A percentile compares a stretch with the other conserved stretches of the same genome.
Conservation (phyloP, 1,140 invertebrate species). For the Tetragnatha versicolor region DNA sequence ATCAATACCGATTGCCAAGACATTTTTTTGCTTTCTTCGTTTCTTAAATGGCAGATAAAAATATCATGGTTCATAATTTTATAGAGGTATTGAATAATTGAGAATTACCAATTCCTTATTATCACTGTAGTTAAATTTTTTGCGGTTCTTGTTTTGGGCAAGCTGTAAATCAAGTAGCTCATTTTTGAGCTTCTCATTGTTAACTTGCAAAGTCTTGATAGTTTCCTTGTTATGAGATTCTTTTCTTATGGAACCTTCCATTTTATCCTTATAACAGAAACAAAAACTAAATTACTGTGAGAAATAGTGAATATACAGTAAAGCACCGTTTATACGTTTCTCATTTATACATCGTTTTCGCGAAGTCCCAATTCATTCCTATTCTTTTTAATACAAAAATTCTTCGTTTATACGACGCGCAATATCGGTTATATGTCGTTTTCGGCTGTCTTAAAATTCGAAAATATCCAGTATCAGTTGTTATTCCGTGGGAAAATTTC, state of each 20-base stretch:
- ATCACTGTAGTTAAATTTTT: too few relatives aligned
- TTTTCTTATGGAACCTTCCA: neutral
- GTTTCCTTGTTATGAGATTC: constrained; percentile 11
- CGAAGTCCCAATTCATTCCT: neutral
- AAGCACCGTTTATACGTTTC: too few relatives aligned
- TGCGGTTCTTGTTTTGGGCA: neutral
- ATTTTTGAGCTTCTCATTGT: neutral
- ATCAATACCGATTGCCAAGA: too few relatives aligned
- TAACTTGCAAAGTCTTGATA: neutral
- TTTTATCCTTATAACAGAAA: neutral
- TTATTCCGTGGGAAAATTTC: too few relatives aligned
- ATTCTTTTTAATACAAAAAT: neutral
- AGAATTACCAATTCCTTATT: too few relatives aligned
- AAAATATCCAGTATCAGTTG: neutral
- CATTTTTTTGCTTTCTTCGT: too few relatives aligned
- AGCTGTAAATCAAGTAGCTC: neutral
- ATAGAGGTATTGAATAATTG: too few relatives aligned
- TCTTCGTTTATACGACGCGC: neutral
- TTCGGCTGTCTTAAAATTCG: neutral
- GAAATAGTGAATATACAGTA: neutral
- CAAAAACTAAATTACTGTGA: neutral
- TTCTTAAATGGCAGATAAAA: too few relatives aligned
- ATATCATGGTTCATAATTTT: too few relatives aligned
- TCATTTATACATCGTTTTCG: neutral
- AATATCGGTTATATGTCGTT: neutral